Base-by-base conservation (phyloP, 2,888 invertebrate genomes). In the Teleogryllus oceanicus region DNA sequence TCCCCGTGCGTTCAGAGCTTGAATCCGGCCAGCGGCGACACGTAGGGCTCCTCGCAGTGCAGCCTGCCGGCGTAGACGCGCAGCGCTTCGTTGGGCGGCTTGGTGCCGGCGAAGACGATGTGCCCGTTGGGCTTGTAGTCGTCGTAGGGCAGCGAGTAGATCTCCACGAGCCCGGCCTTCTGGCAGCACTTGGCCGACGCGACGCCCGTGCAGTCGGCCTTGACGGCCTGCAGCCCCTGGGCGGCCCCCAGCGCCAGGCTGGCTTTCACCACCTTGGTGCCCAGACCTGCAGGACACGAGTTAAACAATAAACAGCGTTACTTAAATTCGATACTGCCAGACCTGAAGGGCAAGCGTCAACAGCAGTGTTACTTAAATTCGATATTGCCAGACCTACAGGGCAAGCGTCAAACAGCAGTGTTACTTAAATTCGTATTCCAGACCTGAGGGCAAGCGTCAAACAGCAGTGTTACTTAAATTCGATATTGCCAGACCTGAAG, bases 121-220 rank as follows among this genome's bases (percentile, higher is more conserved):
- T 10, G 21, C 11, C 51, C 76, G 13, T 79, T 21, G 11, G 76
- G 10, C 50, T 74, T 79, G 77, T 81, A 82, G 13, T 79, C 77
- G 21, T 78, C 74, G 77, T 82, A 82, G 12, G 18, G 51, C 78
- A 82, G 13, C 49, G 18, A 75, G 77, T 76, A 51, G n/a, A 81
- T 50, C 8, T 75, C 16, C 24, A n/a, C 50, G 75, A 82, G 78
- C n/a, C 82, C 82, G 2, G 78, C 77, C 18, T 62, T 50, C 50
- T 77, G 50, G 10, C 77, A 51, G 18, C 77, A 76, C 16, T 78
- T 78, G 11, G 78, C 50, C 16, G 82, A 80, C 10, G 75, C 80
- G 12, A 78, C 49, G 8, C 82, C 80, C 8, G 82, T 82, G n/a
- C 78, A 78, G 75, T 82, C 82, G 0, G 78, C 81, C 49, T 82